These are phyloP conservation scores for Triplophysa dalaica DNA, from an alignment of 2,113 vertebrate genomes.

Conservation along the genomic window DNA sequence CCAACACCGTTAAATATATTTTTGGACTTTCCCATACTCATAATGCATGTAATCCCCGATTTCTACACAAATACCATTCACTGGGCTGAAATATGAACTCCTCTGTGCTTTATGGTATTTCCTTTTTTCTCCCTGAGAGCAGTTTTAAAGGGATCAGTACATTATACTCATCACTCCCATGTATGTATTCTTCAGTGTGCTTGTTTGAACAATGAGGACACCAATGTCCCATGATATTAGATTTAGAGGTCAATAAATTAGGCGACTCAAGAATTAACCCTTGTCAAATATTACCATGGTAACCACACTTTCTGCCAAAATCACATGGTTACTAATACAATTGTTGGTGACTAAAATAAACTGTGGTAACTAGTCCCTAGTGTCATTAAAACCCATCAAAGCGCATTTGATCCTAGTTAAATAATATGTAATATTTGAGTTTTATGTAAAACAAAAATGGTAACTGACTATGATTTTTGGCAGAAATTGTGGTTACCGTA, in stretches of 20 bases:
- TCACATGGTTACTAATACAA: neutral
- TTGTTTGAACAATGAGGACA: conserved; percentile 5
- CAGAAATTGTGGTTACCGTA: too few relatives aligned
- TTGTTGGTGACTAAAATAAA: neutral
- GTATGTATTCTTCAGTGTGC: neutral
- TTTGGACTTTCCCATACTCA: neutral
- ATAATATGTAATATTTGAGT: neutral
- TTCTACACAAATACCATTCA: conserved; percentile 36
- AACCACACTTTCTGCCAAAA: neutral
- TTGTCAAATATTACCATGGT: neutral
- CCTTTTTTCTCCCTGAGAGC: conserved; percentile 39
- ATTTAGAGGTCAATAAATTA: conserved; percentile 33
- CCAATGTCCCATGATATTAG: conserved; percentile 28
- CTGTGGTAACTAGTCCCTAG: neutral
- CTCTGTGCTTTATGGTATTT: conserved; percentile 39
- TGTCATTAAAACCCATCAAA: too few relatives aligned
- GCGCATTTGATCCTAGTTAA: neutral
- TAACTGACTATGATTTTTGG: neutral
- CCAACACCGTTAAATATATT: neutral
- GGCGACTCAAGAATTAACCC: conserved; percentile 18
- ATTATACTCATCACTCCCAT: conserved; percentile 14
- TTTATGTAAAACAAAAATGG: neutral
- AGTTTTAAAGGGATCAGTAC: conserved; percentile 34
- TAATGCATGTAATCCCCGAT: neutral
- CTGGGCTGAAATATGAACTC: conserved; percentile 40